Base-by-base conservation (phyloP, 2,113 vertebrate species). In the Synodontis membranacea region DNA sequence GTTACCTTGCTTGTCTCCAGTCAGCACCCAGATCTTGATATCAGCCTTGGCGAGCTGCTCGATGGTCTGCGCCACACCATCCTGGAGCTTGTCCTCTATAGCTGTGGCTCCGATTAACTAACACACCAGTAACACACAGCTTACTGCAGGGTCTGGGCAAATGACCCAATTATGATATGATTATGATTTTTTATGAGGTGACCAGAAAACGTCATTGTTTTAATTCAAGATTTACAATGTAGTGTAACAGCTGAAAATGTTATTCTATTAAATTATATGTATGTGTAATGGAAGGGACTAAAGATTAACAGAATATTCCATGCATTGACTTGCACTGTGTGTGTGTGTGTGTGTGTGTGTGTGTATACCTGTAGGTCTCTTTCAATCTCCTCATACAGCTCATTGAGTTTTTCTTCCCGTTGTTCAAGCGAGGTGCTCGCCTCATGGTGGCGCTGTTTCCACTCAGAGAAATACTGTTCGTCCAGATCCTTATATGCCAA, bases 1-100 rank as follows among this genome's bases (percentile, higher is more conserved):
- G 83, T 92, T 93, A 99, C 98, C 98, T 97, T 99, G 97, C 76
- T 99, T 99, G 93, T 99, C 98, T 19, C 98, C 98, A 0, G 97
- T 99, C 68, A 99, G 94, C 90, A 99, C 96, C 98, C 98, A 99
- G 83, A 98, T 93, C 92, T 97, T 99, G 92, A 99, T 97, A 91
- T 95, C 94, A 2, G 98, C 97, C 92, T 95, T 97, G 87, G 93
- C 91, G 84, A 99, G 95, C 88, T 93, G 96, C 92, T 95, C 93
- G 23, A 99, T 96, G 3, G 97, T 98, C 88, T 99, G 96, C 82
- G 97, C 96, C 0, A 99, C 98, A 34, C 96, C 96, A 0, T 97
- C 96, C 68, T 99, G 98, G 0, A 99, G 90, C 92, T 99, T 99
- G 93, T 99, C 98, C 87, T 99, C 98, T 48, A 99, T 96, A 0